Percentiles rank a stretch among this genome's conserved stretches.
phyloP scores from a whole-genome alignment of 2,888 invertebrate species.

The Parapristionchus giblindavisi region DNA sequence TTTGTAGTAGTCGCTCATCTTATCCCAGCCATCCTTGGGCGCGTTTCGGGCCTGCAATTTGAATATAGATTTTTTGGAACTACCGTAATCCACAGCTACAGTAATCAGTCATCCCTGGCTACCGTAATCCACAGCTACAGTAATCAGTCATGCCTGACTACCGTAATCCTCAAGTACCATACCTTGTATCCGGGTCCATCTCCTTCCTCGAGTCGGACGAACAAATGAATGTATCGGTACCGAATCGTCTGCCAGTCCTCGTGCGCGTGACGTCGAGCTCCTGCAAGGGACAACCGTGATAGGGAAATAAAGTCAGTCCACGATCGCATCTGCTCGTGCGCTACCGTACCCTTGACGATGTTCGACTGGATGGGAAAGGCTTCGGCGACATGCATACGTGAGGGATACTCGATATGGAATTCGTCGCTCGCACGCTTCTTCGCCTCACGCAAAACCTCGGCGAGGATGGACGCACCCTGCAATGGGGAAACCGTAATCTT shows the following conservation, averaged over 20 bases:
- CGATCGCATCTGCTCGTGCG: conserved; percentile 39
- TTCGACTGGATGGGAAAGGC: conserved; percentile 64
- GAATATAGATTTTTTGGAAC: conserved; percentile 28
- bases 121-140: not conserved
- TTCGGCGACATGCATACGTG: conserved; percentile 66
- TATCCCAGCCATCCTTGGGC: conserved; percentile 59
- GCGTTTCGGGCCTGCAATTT: conserved; percentile 38
- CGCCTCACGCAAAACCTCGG: conserved; percentile 60
- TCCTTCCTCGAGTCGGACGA: conserved; percentile 66
- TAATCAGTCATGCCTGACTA: not conserved
- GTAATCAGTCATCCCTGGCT: not conserved
- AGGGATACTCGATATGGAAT: conserved; percentile 63
- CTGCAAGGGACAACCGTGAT: conserved; percentile 41
- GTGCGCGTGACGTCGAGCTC: conserved; percentile 64
- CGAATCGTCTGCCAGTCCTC: conserved; percentile 63
- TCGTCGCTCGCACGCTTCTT: conserved; percentile 61
- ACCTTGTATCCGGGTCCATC: conserved; percentile 38
- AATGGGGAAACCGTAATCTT: too few relatives aligned
- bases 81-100: conserved; percentile 40
- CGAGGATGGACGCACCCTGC: conserved; percentile 53
- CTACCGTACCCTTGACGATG: conserved; percentile 60
- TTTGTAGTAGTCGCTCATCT: conserved; percentile 63
- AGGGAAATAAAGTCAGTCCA: too few relatives aligned
- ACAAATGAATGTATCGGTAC: conserved; percentile 66
- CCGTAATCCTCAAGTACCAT: not conserved